These are phyloP conservation scores for Torymus auratus DNA, from an alignment of 2,888 invertebrate species.

Conservation along the genomic window DNA sequence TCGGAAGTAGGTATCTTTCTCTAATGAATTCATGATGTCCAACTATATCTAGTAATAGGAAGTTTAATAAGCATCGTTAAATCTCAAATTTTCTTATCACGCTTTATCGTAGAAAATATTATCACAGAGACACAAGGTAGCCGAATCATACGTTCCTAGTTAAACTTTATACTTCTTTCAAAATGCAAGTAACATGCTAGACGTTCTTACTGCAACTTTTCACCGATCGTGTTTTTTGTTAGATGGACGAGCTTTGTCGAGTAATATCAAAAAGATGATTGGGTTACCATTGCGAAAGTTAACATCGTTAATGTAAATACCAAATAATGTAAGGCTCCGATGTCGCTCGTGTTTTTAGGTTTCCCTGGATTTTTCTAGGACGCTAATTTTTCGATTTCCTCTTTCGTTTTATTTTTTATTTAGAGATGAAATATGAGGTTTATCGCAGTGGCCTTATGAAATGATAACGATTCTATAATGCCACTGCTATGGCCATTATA, in stretches of 20 bases:
- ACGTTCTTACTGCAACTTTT: slow-evolving; percentile 22
- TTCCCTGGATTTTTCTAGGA: slow-evolving; percentile 34
- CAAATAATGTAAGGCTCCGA: slow-evolving; percentile 50
- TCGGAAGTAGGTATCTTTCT: slow-evolving; percentile 36
- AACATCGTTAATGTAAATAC: slow-evolving; percentile 55
- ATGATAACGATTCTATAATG: not conserved
- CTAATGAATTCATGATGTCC: slow-evolving; percentile 53
- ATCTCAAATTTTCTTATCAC: slow-evolving; percentile 49
- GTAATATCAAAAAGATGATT: slow-evolving; percentile 41
- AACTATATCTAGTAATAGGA: slow-evolving; percentile 46
- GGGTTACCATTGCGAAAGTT: slow-evolving; percentile 54
- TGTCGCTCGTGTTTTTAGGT: slow-evolving; percentile 36
- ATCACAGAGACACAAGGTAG: slow-evolving; percentile 49
- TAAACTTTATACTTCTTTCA: slow-evolving; percentile 36
- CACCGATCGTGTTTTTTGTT: slow-evolving; percentile 23
- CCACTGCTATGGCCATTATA: slow-evolving; percentile 26
- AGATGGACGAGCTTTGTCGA: slow-evolving; percentile 28
- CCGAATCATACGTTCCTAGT: slow-evolving; percentile 56
- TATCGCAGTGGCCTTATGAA: slow-evolving; percentile 23
- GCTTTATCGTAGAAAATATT: slow-evolving; percentile 49
- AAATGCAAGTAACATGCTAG: slow-evolving; percentile 34
- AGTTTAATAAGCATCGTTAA: slow-evolving; percentile 47
- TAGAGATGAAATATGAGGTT: slow-evolving; percentile 34
- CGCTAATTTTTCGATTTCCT: slow-evolving; percentile 47
- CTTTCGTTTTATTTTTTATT: slow-evolving; percentile 41